These are phyloP conservation scores for Dicyrtoma fusca DNA, from an alignment of 2,888 invertebrate genomes.

Conservation along the genomic window DNA sequence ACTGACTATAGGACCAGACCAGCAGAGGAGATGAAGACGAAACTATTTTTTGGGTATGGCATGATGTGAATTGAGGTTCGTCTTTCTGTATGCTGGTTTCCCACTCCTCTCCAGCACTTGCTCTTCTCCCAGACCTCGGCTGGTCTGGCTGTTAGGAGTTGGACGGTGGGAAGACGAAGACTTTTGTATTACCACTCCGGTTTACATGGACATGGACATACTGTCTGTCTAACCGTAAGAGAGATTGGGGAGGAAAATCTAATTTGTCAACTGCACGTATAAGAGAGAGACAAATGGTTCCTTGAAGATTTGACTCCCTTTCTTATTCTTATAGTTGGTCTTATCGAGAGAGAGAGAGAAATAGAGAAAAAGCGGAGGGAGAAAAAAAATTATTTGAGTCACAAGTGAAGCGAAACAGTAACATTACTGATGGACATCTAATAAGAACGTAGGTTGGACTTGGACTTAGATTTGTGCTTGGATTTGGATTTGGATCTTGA, in stretches of 20 bases:
- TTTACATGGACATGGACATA: too few relatives aligned
- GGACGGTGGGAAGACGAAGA: constrained; percentile 4
- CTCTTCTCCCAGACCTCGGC: neutral
- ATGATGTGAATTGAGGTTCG: constrained; percentile 14
- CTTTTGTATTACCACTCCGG: too few relatives aligned
- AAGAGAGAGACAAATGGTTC: constrained; percentile 55
- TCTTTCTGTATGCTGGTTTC: neutral
- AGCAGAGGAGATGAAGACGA: neutral
- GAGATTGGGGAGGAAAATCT: constrained; percentile 46
- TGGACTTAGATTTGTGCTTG: neutral
- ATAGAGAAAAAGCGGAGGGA: neutral
- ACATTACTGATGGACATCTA: neutral
- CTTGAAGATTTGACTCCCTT: constrained; percentile 43
- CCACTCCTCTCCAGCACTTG: neutral
- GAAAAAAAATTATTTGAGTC: constrained; percentile 31
- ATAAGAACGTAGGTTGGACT: neutral
- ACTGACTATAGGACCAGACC: neutral
- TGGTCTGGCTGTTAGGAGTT: neutral
- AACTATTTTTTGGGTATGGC: constrained; percentile 4
- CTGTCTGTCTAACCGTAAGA: neutral
- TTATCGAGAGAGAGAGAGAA: constrained; percentile 23
- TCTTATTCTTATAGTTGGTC: neutral
- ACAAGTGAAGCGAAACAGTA: constrained; percentile 31
- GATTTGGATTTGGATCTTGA: neutral
- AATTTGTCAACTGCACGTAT: constrained; percentile 55